These are phyloP conservation scores for Oreocharis arfaki DNA, from an alignment of 2,113 vertebrate genomes.

Conservation along the genomic window DNA sequence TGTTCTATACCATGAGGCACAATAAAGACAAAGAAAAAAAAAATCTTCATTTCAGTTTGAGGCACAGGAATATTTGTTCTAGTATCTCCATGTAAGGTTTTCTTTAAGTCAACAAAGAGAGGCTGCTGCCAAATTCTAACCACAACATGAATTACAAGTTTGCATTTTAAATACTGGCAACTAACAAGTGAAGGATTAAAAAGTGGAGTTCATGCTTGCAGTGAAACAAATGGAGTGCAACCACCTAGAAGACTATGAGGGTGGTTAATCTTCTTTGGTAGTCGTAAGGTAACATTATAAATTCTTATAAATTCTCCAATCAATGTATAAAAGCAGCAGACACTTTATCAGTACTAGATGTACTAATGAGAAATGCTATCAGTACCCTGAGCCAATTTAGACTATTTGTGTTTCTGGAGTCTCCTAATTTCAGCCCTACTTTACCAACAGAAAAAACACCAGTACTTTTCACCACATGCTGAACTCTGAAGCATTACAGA, in stretches of 20 bases:
- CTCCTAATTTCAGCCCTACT: not conserved
- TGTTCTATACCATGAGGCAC: not conserved
- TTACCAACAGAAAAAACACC: not conserved
- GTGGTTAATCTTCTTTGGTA: not conserved
- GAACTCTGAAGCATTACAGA: not conserved
- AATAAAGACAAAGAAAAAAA: not conserved
- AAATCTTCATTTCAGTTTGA: not conserved
- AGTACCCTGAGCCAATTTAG: not conserved
- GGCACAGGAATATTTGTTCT: not conserved
- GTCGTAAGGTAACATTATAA: not conserved
- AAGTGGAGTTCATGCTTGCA: not conserved
- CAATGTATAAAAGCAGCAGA: not conserved
- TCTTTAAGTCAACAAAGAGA: slow-evolving; percentile 31
- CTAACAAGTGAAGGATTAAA: not conserved
- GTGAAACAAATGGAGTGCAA: not conserved
- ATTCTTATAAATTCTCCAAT: not conserved
- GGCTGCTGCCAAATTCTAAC: slow-evolving; percentile 39
- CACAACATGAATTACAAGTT: not conserved
- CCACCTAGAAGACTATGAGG: not conserved
- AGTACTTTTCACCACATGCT: not conserved
- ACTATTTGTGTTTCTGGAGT: not conserved
- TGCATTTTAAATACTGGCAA: slow-evolving; percentile 32
- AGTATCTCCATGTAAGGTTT: slow-evolving; percentile 36
- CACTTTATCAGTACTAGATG: not conserved
- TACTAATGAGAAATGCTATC: not conserved